Percentiles rank a stretch among this genome's conserved stretches.
Conservation (phyloP, 2,113 vertebrate genomes). For the Lanius collurio region DNA sequence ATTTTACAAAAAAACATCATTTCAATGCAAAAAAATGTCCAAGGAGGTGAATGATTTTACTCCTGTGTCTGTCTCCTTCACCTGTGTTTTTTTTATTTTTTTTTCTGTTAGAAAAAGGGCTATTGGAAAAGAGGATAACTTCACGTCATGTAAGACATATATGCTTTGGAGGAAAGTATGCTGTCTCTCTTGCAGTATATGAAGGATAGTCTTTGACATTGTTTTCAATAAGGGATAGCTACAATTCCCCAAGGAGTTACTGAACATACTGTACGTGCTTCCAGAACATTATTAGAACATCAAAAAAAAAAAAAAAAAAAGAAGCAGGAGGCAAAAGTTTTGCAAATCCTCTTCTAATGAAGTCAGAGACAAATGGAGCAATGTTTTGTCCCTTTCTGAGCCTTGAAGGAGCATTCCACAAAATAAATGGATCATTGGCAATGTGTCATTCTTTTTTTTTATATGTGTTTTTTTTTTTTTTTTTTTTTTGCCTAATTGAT, state of each 20-base stretch:
- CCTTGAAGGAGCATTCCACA: background rate
- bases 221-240: background rate
- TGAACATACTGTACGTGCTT: background rate
- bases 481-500: background rate
- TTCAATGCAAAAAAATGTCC: background rate
- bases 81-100: background rate
- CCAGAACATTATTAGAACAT: background rate
- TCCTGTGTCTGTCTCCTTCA: background rate
- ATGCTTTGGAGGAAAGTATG: background rate
- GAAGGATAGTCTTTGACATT: background rate
- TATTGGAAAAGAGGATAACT: background rate
- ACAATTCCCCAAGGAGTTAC: background rate
- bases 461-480: fast-evolving
- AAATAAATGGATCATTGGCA: background rate
- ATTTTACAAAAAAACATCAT: background rate
- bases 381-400: background rate
- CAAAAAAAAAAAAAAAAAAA: background rate
- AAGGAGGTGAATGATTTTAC: background rate
- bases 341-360: background rate
- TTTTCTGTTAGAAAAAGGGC: background rate
- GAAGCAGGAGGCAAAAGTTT: background rate
- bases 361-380: background rate
- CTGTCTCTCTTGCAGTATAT: background rate
- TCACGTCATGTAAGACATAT: background rate
- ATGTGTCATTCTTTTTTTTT: background rate